Conservation (phyloP, 2,113 vertebrate species). For the Hydrolagus affinis region DNA sequence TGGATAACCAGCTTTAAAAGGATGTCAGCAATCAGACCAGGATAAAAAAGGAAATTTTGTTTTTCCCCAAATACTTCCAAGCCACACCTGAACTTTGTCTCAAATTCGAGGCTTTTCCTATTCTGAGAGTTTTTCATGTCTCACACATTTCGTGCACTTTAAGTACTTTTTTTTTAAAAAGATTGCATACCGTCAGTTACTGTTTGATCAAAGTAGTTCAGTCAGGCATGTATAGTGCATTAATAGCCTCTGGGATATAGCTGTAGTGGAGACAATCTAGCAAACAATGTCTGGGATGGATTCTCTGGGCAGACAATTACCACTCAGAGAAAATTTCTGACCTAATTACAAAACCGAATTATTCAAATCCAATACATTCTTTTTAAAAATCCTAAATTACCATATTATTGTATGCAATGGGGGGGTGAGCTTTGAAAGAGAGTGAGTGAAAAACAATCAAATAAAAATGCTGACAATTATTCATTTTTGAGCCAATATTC, state of each 20-base stretch:
- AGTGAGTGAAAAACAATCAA: neutral
- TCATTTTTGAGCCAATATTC: neutral
- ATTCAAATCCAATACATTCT: slow-evolving; percentile 19
- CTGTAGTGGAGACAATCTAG: neutral
- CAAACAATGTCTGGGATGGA: neutral
- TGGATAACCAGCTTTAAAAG: no score
- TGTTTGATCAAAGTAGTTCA: neutral
- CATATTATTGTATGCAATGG: neutral
- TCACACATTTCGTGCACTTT: neutral
- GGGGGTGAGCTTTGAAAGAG: no score
- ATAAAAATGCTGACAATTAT: neutral
- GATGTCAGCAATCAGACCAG: no score
- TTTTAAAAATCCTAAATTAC: neutral
- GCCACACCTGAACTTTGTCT: no score
- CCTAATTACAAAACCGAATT: neutral
- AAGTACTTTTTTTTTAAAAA: neutral
- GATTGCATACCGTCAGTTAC: neutral
- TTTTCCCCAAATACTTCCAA: no score
- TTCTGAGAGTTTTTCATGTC: neutral
- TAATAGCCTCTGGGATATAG: neutral
- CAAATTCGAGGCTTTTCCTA: neutral
- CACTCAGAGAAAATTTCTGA: neutral
- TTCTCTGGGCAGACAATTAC: neutral
- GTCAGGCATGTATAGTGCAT: neutral
- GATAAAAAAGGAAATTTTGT: no score